Evolutionary conservation across 1,140 invertebrate species (phyloP).

Genomic region (Anadara kagoshimensis): DNA sequence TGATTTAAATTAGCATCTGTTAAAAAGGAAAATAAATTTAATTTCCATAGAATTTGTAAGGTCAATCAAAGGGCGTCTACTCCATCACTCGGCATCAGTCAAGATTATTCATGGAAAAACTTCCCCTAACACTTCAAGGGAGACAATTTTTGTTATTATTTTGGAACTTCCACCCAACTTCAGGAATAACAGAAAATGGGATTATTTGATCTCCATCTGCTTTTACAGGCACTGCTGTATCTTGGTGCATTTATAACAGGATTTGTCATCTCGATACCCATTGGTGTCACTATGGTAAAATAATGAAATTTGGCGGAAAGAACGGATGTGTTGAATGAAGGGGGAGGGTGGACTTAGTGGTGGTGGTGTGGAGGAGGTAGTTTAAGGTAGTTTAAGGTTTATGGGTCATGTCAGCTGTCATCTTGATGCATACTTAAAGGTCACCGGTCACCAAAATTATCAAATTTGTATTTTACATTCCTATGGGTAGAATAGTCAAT

Average conservation of each 20-base stretch:
- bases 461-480: no score
- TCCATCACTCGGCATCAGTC: no score
- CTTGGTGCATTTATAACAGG: slow-evolving; percentile 23
- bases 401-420: not conserved
- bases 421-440: not conserved
- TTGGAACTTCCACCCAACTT: not conserved
- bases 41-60: no score
- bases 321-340: not conserved
- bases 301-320: no score
- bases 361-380: not conserved
- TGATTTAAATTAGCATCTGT: no score
- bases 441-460: no score
- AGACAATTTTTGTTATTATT: not conserved
- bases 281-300: slow-evolving; percentile 17
- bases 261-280: slow-evolving; percentile 24
- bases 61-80: no score
- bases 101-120: no score
- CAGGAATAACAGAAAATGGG: slow-evolving; percentile 5
- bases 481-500: no score
- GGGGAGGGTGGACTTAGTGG: not conserved
- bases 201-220: not conserved
- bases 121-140: no score
- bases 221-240: slow-evolving; percentile 17
- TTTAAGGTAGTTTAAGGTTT: not conserved
- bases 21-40: no score